Evolutionary conservation across 2,888 invertebrate species (phyloP).

Genomic region (Nemoura dubitans): DNA sequence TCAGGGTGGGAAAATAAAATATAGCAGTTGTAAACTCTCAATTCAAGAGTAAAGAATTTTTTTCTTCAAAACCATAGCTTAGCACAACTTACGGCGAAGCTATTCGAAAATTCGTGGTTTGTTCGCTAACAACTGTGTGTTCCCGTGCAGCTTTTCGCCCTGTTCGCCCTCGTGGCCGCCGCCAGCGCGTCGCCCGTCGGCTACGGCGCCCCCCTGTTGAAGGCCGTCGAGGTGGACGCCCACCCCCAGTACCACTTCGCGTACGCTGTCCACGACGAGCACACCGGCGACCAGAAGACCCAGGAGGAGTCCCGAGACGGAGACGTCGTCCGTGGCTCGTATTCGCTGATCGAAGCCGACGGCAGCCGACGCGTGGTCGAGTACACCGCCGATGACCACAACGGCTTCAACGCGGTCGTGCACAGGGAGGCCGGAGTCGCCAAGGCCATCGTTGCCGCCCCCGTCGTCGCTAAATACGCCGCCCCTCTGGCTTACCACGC

Average conservation of each 20-base stretch:
- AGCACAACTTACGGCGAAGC: too few relatives aligned
- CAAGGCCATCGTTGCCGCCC: conserved; percentile 48
- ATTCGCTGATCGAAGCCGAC: conserved; percentile 46
- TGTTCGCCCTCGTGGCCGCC: conserved; percentile 50
- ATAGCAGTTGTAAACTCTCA: too few relatives aligned
- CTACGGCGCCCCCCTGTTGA: conserved; percentile 41
- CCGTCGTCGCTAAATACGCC: conserved; percentile 43
- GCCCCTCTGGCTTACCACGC: conserved; percentile 7
- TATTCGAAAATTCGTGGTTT: too few relatives aligned
- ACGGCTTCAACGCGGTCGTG: conserved; percentile 48
- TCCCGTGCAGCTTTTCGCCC: conserved; percentile 44
- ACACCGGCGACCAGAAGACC: conserved; percentile 45
- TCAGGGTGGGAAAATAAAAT: too few relatives aligned
- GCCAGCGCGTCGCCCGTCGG: conserved; percentile 46
- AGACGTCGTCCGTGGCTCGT: conserved; percentile 45
- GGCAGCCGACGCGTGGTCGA: conserved; percentile 45
- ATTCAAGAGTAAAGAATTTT: too few relatives aligned
- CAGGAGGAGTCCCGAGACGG: conserved; percentile 47
- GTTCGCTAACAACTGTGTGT: neutral
- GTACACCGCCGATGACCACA: conserved; percentile 46
- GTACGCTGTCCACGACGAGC: conserved; percentile 46
- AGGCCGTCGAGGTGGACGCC: conserved; percentile 46
- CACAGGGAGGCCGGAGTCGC: conserved; percentile 41
- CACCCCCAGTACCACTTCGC: conserved; percentile 46
- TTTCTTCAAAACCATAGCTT: too few relatives aligned